Conservation (phyloP, 2,113 vertebrate species). For the Eulemur rufifrons region DNA sequence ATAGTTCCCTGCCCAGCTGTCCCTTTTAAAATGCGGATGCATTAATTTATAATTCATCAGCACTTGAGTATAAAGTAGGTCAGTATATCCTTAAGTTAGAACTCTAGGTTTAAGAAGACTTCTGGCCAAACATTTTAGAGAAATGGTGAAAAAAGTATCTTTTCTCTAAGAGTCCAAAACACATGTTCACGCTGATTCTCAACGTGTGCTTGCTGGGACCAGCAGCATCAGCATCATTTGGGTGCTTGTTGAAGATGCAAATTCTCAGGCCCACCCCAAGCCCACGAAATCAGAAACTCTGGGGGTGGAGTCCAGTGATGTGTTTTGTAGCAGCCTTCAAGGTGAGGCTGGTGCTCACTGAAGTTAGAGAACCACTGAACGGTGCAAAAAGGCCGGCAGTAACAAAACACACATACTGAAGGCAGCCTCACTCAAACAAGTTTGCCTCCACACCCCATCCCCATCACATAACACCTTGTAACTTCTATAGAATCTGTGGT, state of each 20-base stretch:
- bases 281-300: neutral
- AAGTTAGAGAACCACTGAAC: neutral
- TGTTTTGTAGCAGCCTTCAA: too few relatives aligned
- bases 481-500: neutral
- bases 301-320: neutral
- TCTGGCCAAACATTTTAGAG: neutral
- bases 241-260: neutral
- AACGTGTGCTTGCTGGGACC: neutral
- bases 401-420: neutral
- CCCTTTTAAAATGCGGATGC: neutral
- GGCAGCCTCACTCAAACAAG: neutral
- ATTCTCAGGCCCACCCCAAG: neutral
- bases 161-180: neutral
- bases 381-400: neutral
- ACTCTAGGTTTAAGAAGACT: neutral
- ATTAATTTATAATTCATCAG: slow-evolving; percentile 44
- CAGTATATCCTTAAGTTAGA: neutral
- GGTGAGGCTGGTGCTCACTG: neutral
- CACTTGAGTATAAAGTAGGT: slow-evolving; percentile 2
- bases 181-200: neutral
- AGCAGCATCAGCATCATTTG: neutral
- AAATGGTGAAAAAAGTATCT: neutral
- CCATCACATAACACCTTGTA: neutral
- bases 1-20: neutral
- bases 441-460: neutral